A percentile compares a stretch with the other conserved stretches of the same genome.
Conservation (phyloP, 2,888 invertebrate species). For the Pachydiplax longipennis region DNA sequence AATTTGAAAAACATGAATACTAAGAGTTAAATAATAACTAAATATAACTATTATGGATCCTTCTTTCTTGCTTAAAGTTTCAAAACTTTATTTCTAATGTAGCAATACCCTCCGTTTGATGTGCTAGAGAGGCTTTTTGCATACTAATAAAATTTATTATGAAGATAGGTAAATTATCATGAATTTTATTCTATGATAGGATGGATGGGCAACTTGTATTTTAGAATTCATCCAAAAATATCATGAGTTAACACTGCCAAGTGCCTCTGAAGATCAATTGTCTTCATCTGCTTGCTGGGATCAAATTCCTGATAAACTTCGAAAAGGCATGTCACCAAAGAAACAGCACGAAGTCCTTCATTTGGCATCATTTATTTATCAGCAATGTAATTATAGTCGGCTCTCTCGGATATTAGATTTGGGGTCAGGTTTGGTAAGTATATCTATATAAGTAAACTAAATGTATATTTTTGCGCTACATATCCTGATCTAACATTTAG, state of each 20-base stretch:
- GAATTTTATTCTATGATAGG: conserved; percentile 52
- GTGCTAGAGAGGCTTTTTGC: no score
- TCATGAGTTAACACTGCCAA: conserved; percentile 51
- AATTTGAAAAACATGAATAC: no score
- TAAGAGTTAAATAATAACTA: no score
- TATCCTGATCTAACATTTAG: no score
- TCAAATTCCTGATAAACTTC: conserved; percentile 42
- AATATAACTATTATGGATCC: no score
- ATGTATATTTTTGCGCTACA: no score
- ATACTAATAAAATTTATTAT: neutral
- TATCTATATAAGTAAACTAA: conserved; percentile 28
- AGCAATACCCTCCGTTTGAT: no score
- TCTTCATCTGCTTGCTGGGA: neutral
- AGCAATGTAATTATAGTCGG: conserved; percentile 61
- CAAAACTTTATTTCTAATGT: no score
- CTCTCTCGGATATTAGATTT: conserved; percentile 72
- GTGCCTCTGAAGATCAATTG: neutral
- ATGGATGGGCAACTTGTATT: conserved; percentile 59
- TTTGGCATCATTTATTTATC: conserved; percentile 66
- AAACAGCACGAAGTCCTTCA: conserved; percentile 75
- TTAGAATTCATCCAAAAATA: conserved; percentile 58
- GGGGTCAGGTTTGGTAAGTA: conserved; percentile 75
- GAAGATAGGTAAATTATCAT: neutral
- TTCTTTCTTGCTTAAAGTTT: no score
- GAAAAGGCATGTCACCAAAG: conserved; percentile 64